Conservation (phyloP, 2,888 invertebrate genomes). For the Drosophila mimica region DNA sequence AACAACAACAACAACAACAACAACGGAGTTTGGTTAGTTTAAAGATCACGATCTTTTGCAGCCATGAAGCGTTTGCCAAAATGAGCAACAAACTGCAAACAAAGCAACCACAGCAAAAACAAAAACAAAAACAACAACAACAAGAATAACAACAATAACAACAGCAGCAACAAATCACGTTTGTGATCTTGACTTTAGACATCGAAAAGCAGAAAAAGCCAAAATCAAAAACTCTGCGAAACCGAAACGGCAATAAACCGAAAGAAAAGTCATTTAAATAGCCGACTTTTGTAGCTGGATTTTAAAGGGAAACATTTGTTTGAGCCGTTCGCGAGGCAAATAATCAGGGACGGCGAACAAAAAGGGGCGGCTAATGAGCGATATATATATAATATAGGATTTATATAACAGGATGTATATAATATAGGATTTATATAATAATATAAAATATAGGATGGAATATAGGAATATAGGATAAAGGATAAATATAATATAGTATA, state of each 20-base stretch:
- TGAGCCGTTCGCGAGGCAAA: slow-evolving; percentile 15
- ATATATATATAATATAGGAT: background rate
- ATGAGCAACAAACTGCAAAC: slow-evolving; percentile 50
- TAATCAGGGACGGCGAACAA: slow-evolving; percentile 43
- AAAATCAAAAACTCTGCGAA: slow-evolving; percentile 38
- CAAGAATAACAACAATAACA: slow-evolving; percentile 28
- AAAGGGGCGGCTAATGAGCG: background rate
- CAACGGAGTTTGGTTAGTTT: slow-evolving; percentile 64
- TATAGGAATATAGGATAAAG: no score
- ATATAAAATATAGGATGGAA: no score
- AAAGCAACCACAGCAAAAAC: slow-evolving; percentile 30
- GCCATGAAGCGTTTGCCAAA: slow-evolving; percentile 71
- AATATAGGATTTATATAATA: no score
- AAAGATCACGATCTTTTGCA: slow-evolving; percentile 76
- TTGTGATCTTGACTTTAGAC: slow-evolving; percentile 80
- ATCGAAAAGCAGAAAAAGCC: slow-evolving; percentile 41
- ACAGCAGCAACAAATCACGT: slow-evolving; percentile 71
- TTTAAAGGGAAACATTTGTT: slow-evolving; percentile 60
- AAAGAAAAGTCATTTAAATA: slow-evolving; percentile 75
- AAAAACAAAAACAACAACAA: slow-evolving; percentile 27
- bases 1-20: slow-evolving; percentile 14
- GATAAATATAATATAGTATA: no score
- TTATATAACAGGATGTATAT: no score
- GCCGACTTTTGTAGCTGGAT: slow-evolving; percentile 40
- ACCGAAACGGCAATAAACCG: slow-evolving; percentile 49